These are phyloP conservation scores for Aromia moschata DNA, from an alignment of 2,888 invertebrate species.

Conservation along the genomic window DNA sequence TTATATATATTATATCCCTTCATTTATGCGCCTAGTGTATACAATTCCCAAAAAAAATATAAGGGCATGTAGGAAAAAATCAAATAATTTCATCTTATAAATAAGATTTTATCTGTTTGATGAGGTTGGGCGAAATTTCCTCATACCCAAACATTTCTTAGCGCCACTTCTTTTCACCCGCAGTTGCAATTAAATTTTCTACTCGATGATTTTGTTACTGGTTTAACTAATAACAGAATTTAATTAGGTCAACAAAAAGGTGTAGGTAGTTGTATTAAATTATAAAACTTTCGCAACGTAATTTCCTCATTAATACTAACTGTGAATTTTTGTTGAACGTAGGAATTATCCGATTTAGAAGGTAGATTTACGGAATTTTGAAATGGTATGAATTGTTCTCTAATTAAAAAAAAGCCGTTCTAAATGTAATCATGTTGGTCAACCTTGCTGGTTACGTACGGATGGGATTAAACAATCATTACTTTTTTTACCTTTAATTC, in stretches of 20 bases:
- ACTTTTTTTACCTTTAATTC: neutral
- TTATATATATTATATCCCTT: too few species aligned
- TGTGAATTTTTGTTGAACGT: neutral
- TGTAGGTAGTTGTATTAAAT: neutral
- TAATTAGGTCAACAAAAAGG: neutral
- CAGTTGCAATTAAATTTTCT: neutral
- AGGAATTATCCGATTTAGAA: neutral
- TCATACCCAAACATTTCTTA: too few species aligned
- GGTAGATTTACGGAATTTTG: neutral
- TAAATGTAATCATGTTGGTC: neutral
- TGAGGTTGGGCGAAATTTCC: too few species aligned
- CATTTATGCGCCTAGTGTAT: too few species aligned
- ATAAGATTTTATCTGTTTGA: too few species aligned
- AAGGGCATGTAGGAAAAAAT: too few species aligned
- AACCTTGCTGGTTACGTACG: neutral
- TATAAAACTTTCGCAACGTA: neutral
- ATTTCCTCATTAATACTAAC: neutral
- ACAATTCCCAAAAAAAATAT: too few species aligned
- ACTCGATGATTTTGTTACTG: neutral
- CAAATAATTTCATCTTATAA: too few species aligned
- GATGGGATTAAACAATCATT: neutral
- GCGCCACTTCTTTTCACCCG: too few species aligned
- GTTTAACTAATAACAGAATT: neutral
- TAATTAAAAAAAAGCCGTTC: neutral
- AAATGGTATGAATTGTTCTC: neutral